A percentile compares a stretch with the other conserved stretches of the same genome.
phyloP scores from a whole-genome alignment of 2,113 vertebrate genomes.

The Thryonomys swinderianus region DNA sequence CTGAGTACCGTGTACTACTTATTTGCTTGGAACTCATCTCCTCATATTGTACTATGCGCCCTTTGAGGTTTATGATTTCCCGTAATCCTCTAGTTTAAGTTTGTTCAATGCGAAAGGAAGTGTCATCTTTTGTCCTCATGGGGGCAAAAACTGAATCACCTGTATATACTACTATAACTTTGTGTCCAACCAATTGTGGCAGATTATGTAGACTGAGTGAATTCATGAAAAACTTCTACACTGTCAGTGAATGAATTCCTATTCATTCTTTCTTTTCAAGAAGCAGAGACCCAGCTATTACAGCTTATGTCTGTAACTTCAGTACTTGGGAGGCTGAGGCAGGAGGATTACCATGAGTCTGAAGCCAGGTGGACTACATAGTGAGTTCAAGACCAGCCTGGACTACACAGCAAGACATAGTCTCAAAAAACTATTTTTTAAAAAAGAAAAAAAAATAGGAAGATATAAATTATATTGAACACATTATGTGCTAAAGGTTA shows the following conservation, averaged over 20 bases:
- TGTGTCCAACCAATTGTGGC: background rate
- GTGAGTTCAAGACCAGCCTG: background rate
- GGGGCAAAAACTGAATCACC: background rate
- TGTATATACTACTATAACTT: rapidly evolving
- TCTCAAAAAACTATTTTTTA: background rate
- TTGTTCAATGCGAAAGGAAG: background rate
- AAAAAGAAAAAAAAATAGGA: background rate
- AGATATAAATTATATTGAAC: background rate
- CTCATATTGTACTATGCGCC: background rate
- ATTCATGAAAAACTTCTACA: background rate
- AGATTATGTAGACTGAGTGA: background rate
- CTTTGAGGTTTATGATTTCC: background rate
- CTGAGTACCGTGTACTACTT: background rate
- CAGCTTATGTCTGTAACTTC: background rate
- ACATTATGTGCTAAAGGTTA: background rate
- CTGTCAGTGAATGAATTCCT: background rate
- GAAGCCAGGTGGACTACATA: background rate
- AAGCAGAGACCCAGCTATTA: background rate
- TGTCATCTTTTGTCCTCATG: background rate
- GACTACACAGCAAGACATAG: background rate
- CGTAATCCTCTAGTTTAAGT: background rate
- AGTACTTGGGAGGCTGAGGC: background rate
- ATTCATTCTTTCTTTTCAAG: background rate
- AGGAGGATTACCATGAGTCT: background rate
- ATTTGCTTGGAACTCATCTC: background rate